Percentiles rank a stretch among this genome's conserved stretches.
Evolutionary conservation across 1,140 invertebrate species (phyloP).

Genomic region (Alviniconcha marisindica): DNA sequence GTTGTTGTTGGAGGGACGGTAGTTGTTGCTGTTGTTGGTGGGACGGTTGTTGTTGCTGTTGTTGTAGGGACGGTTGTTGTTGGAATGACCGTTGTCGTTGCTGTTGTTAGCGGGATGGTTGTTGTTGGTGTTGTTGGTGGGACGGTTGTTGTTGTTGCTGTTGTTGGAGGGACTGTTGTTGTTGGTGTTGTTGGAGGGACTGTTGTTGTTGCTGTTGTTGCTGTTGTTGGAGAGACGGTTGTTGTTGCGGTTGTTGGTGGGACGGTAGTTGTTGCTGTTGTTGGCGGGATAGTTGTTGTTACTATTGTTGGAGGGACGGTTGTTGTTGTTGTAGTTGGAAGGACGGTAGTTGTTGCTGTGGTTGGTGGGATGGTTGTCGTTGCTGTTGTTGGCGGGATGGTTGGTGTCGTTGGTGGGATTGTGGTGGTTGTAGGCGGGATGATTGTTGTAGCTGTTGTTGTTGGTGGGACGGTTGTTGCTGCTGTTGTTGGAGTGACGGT

Average conservation of each 20-base stretch:
- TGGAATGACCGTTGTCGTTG: background rate
- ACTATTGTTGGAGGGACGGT: too few relatives aligned
- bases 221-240: too few relatives aligned
- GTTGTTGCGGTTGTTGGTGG: background rate
- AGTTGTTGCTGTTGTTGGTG: too few relatives aligned
- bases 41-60: background rate
- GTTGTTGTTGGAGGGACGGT: too few relatives aligned
- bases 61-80: background rate
- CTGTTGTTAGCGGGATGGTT: too few relatives aligned
- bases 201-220: too few relatives aligned
- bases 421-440: background rate
- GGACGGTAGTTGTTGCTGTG: background rate
- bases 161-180: too few relatives aligned
- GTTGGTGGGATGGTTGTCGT: background rate
- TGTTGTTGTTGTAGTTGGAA: background rate
- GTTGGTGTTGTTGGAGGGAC: too few relatives aligned
- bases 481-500: background rate
- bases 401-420: background rate
- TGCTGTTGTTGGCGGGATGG: too few relatives aligned
- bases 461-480: background rate
- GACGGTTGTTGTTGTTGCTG: too few relatives aligned
- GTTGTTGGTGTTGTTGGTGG: too few relatives aligned
- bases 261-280: background rate
- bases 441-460: background rate
- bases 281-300: background rate